These are phyloP conservation scores for Anthophora plumipes DNA, from an alignment of 2,888 invertebrate species.

Conservation along the genomic window DNA sequence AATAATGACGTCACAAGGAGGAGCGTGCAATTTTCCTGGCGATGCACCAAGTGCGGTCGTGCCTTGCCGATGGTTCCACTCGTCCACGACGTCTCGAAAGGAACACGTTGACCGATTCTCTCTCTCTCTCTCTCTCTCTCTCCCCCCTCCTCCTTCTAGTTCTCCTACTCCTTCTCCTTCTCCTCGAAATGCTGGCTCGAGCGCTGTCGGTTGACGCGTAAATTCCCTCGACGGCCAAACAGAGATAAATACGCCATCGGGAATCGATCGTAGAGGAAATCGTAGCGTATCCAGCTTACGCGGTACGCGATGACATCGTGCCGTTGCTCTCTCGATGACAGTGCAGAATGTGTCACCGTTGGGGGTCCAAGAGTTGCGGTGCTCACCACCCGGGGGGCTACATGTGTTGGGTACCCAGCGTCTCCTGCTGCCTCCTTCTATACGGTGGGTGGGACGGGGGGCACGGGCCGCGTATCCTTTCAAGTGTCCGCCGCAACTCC, in stretches of 20 bases:
- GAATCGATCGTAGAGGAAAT: no score
- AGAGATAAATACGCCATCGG: no score
- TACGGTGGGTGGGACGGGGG: constrained; percentile 10
- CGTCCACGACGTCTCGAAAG: constrained; percentile 39
- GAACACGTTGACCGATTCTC: not conserved
- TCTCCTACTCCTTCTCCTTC: no score
- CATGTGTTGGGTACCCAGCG: constrained; percentile 79
- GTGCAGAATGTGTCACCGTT: constrained; percentile 80
- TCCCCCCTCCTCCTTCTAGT: no score
- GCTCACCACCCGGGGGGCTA: constrained; percentile 78
- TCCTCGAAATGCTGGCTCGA: no score
- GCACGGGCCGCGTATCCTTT: constrained; percentile 71
- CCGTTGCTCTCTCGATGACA: constrained; percentile 74
- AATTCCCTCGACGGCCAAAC: not conserved
- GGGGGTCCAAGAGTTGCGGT: constrained; percentile 77
- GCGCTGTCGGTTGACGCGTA: not conserved
- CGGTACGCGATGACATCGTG: constrained; percentile 65
- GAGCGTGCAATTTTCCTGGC: constrained; percentile 66
- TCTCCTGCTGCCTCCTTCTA: constrained; percentile 48
- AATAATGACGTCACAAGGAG: constrained; percentile 72
- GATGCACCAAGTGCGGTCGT: constrained; percentile 66
- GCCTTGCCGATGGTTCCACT: constrained; percentile 61
- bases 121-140: no score
- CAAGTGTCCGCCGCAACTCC: constrained; percentile 76
- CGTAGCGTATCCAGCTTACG: constrained; percentile 30